Conservation (phyloP, 2,113 vertebrate genomes). For the Nymphicus hollandicus region DNA sequence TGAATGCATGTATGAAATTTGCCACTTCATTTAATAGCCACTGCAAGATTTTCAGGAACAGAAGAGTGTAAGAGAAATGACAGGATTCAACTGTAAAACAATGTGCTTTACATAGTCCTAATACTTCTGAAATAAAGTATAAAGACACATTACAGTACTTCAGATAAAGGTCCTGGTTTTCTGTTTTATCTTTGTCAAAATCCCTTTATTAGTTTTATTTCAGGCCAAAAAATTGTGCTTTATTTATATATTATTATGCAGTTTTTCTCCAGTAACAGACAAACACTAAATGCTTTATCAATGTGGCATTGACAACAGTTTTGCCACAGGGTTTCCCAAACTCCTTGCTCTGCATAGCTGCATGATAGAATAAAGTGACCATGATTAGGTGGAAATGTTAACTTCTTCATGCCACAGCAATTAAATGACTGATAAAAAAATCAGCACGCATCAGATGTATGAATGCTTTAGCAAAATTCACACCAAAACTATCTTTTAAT, state of each 20-base stretch:
- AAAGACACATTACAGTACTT: neutral
- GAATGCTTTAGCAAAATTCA: neutral
- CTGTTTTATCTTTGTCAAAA: neutral
- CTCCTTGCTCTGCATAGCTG: conserved; percentile 31
- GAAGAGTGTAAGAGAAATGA: neutral
- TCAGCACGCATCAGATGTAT: neutral
- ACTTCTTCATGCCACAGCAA: conserved; percentile 40
- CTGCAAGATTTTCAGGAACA: neutral
- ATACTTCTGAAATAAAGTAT: neutral
- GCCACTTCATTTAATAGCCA: neutral
- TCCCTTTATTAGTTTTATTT: neutral
- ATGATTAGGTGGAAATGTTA: conserved; percentile 48
- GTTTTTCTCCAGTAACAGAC: conserved; percentile 63
- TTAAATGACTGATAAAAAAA: conserved; percentile 46
- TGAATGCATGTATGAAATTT: neutral
- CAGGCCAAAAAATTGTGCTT: neutral
- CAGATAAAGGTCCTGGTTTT: neutral
- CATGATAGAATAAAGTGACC: conserved; percentile 46
- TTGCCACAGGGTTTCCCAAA: conserved; percentile 42
- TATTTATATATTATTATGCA: conserved; percentile 17
- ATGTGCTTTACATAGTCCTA: neutral
- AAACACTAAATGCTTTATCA: conserved; percentile 69
- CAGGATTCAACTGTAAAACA: neutral
- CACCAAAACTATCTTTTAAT: neutral
- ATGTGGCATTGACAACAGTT: conserved; percentile 53